These are phyloP conservation scores for Leptocoma aspasia DNA, from an alignment of 2,113 vertebrate species.

Conservation along the genomic window DNA sequence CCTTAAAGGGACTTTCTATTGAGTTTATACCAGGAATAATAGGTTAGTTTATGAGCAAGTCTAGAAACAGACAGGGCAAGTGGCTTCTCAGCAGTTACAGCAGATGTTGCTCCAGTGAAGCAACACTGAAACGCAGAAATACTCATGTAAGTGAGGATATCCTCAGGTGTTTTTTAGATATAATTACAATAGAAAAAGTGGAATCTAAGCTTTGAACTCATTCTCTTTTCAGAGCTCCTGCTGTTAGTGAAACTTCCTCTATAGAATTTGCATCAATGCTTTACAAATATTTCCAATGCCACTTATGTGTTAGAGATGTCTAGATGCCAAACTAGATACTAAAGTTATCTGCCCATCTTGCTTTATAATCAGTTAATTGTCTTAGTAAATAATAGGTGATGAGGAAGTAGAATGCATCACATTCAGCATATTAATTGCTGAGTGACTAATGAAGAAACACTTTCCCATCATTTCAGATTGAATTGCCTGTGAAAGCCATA, in stretches of 20 bases:
- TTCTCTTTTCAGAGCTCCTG: not conserved
- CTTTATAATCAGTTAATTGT: not conserved
- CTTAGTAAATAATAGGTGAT: not conserved
- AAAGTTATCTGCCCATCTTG: not conserved
- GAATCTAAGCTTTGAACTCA: not conserved
- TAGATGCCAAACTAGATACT: not conserved
- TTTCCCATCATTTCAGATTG: not conserved
- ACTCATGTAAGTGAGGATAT: not conserved
- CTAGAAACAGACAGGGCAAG: not conserved
- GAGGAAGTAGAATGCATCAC: not conserved
- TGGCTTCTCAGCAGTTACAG: not conserved
- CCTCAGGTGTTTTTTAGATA: not conserved
- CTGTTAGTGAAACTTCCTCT: not conserved
- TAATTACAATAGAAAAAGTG: not conserved
- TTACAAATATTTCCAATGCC: not conserved
- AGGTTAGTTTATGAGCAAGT: not conserved
- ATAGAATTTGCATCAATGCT: not conserved
- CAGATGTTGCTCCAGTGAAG: not conserved
- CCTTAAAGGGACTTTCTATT: not conserved
- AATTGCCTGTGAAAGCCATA: constrained; percentile 13
- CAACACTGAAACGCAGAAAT: not conserved
- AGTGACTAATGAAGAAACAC: not conserved
- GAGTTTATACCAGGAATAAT: not conserved
- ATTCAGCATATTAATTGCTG: not conserved
- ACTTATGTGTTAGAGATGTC: not conserved